These are phyloP conservation scores for Sanderia malayensis DNA, from an alignment of 30 jellyfish, hydroid and myxozoan genomes.

Conservation along the genomic window DNA sequence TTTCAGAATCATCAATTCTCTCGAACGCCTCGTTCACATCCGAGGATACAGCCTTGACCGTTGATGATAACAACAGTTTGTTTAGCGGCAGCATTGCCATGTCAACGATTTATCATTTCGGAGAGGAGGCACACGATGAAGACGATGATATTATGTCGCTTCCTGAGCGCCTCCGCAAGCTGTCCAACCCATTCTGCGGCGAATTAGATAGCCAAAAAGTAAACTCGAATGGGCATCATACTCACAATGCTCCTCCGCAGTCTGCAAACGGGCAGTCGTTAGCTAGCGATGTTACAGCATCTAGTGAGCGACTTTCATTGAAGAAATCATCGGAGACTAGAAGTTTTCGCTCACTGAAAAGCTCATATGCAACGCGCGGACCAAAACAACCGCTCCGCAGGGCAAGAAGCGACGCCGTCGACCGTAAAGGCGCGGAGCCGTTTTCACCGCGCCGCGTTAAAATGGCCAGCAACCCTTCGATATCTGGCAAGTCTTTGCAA, in stretches of 20 bases:
- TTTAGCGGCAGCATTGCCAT: slow-evolving; percentile 50
- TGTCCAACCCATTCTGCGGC: slow-evolving; percentile 15
- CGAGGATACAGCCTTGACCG: slow-evolving; percentile 22
- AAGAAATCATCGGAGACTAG: slow-evolving; percentile 28
- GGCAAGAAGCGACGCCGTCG: slow-evolving; percentile 51
- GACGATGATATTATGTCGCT: slow-evolving; percentile 35
- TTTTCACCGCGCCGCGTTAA: background rate
- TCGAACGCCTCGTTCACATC: slow-evolving; percentile 32
- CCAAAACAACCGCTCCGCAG: slow-evolving; percentile 46
- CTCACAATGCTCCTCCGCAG: no score
- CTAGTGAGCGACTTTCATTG: background rate
- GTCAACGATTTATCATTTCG: slow-evolving; percentile 17
- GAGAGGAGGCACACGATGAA: slow-evolving; percentile 18
- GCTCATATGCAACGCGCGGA: slow-evolving; percentile 11
- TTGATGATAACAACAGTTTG: slow-evolving; percentile 12
- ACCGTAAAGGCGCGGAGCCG: slow-evolving; percentile 12
- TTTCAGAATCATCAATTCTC: slow-evolving; percentile 38
- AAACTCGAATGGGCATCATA: background rate
- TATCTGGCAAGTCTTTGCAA: slow-evolving; percentile 14
- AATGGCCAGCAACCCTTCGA: slow-evolving; percentile 1
- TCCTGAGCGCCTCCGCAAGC: slow-evolving; percentile 19
- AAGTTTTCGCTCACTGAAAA: slow-evolving; percentile 43
- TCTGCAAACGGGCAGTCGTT: slow-evolving; percentile 33
- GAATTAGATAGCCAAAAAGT: no score
- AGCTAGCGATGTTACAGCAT: background rate